Evolutionary conservation across 2,797 vertebrate species (phyloP), one percentile per base, ranked within the genome.

Genomic region (Momotus momota): DNA sequence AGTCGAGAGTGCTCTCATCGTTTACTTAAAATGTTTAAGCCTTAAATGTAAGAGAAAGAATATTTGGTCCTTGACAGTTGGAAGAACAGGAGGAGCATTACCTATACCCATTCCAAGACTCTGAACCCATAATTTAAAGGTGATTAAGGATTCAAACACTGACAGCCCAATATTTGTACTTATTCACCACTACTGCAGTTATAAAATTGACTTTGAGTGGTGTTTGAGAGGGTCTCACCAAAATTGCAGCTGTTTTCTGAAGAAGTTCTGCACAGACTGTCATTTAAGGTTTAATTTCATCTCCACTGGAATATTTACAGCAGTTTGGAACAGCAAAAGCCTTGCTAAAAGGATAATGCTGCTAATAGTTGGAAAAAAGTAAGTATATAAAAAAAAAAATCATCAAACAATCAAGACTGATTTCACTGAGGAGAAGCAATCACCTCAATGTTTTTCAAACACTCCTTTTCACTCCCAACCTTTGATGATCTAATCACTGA

Each of bases 401-500:
- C 49, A 66, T 22, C 67, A n/a, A 79, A 83, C 16, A 60, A 86
- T 80, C 65, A 67, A 45, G 61, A 22, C 27, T 67, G 84, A 91
- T 90, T 96, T 94, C 69, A 57, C 69, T 21, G 41, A 85, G 74
- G 61, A 87, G 73, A 54, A 87, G 87, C 72, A 89, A 92, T 90
- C 87, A 93, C 65, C 62, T 58, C 62, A 52, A 83, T 64, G 51
- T 66, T 93, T 90, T 66, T 79, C 80, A 93, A 75, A 75, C 14
- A 45, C 40, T 62, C 52, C 45, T 69, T 41, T 80, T 67, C 72
- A 67, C 43, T 92, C 75, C 54, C 52, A 85, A 75, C 38, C 81
- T 83, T 79, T 88, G 70, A 94, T 86, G 91, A 93, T 60, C 73
- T 88, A 84, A 94, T 81, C 93, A 90, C 66, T 61, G 60, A 70